phyloP scores from a whole-genome alignment of 2,113 vertebrate genomes.

The Larimichthys crocea region DNA sequence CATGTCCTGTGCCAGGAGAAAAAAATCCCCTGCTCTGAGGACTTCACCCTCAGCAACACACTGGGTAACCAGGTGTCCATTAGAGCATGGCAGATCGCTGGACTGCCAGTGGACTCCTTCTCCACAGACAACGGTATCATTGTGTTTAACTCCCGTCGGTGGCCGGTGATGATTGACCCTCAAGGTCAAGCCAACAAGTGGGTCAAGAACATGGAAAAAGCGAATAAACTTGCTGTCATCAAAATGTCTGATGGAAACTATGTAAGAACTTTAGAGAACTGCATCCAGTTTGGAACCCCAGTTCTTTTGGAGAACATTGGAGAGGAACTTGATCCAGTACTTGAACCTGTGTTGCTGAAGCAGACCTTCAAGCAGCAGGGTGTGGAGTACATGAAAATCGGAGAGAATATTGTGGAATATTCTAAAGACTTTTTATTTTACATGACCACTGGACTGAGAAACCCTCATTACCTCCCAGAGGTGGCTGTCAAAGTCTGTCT shows the following conservation, averaged over 20 bases:
- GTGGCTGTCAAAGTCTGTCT: conserved; percentile 94
- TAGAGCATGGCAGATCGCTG: conserved; percentile 92
- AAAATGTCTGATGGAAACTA: conserved; percentile 91
- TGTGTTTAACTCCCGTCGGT: conserved; percentile 91
- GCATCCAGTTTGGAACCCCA: conserved; percentile 91
- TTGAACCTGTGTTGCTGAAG: conserved; percentile 92
- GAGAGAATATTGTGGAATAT: conserved; percentile 93
- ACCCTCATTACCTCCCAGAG: conserved; percentile 95
- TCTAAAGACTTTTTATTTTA: conserved; percentile 91
- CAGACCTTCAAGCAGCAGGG: conserved; percentile 94
- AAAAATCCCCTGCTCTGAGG: conserved; percentile 87
- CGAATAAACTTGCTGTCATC: conserved; percentile 88
- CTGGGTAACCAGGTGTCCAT: conserved; percentile 91
- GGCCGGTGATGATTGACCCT: conserved; percentile 95
- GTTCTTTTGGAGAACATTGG: conserved; percentile 92
- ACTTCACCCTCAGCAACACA: conserved; percentile 88
- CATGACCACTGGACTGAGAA: conserved; percentile 93
- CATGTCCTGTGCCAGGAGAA: conserved; percentile 84
- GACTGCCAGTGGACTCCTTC: conserved; percentile 92
- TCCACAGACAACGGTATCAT: conserved; percentile 95
- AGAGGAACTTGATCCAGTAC: conserved; percentile 92
- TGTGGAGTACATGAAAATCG: conserved; percentile 92
- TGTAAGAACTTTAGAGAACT: conserved; percentile 88
- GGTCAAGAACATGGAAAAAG: conserved; percentile 95
- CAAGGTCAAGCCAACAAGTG: conserved; percentile 97